Conservation (phyloP, 1,140 invertebrate species). For the Reticulitermes speratus region DNA sequence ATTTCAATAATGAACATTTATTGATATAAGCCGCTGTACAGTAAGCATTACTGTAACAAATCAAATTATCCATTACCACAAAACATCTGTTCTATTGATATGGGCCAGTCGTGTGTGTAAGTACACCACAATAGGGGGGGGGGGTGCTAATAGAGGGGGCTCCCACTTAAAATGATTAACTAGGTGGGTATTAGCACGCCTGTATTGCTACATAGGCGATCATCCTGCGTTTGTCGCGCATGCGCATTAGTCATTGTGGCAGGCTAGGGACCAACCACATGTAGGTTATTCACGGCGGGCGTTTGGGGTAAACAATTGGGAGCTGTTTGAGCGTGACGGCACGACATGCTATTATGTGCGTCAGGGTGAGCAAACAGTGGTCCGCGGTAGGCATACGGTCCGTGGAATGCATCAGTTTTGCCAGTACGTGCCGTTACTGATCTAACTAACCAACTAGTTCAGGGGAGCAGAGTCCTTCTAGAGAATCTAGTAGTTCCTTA, state of each 20-base stretch:
- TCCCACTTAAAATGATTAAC: constrained; percentile 16
- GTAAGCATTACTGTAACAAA: constrained; percentile 8
- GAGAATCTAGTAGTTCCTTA: no score
- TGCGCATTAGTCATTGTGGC: background rate
- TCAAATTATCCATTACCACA: background rate
- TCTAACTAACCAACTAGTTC: no score
- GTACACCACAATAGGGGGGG: constrained; percentile 3
- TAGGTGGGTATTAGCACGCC: constrained; percentile 5
- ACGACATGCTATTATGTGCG: background rate
- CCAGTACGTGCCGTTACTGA: no score
- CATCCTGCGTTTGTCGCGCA: constrained; percentile 1
- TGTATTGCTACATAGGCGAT: constrained; percentile 1
- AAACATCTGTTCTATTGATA: background rate
- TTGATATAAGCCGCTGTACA: background rate
- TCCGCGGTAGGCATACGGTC: background rate
- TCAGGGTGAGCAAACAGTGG: background rate
- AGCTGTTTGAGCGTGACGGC: background rate
- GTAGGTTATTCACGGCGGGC: background rate
- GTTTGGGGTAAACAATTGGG: background rate
- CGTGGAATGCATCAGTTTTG: background rate
- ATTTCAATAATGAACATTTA: background rate
- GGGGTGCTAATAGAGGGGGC: background rate
- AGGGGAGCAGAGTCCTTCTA: no score
- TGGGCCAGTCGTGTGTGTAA: constrained; percentile 6
- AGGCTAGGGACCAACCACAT: background rate